Evolutionary conservation across 2,113 vertebrate genomes (phyloP).

Genomic region (Nannobrachium achirus): DNA sequence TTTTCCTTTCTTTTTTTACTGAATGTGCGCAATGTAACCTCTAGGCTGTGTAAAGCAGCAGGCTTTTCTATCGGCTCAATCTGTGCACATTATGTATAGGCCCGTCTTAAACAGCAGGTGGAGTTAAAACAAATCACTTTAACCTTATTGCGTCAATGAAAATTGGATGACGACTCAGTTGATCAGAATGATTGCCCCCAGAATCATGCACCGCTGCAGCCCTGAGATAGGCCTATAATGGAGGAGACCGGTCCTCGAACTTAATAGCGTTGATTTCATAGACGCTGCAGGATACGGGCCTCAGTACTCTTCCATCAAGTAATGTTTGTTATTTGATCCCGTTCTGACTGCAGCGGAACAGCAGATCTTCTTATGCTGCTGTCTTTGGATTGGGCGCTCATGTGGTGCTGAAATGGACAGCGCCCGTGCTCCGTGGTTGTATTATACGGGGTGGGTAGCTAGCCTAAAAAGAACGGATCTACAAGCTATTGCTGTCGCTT

Average conservation of each 20-base stretch:
- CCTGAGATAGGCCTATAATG: slow-evolving; percentile 4
- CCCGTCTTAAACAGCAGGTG: background rate
- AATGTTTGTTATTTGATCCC: background rate
- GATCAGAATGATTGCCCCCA: slow-evolving; percentile 7
- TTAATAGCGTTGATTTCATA: slow-evolving; percentile 27
- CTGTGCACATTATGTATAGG: background rate
- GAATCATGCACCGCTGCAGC: background rate
- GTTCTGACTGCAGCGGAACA: background rate
- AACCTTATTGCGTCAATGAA: background rate
- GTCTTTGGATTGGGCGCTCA: background rate
- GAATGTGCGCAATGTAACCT: slow-evolving; percentile 52
- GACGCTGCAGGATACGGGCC: slow-evolving; percentile 35
- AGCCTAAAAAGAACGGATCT: too few species aligned
- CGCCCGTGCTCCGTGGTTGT: slow-evolving; percentile 55
- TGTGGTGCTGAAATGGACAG: slow-evolving; percentile 83
- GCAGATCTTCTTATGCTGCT: background rate
- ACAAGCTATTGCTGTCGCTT: too few species aligned
- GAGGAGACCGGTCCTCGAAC: slow-evolving; percentile 18
- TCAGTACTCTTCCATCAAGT: background rate
- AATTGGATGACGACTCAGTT: background rate
- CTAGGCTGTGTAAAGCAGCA: slow-evolving; percentile 6
- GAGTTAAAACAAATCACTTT: slow-evolving; percentile 18
- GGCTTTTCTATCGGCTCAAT: slow-evolving; percentile 1
- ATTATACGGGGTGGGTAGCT: slow-evolving; percentile 62
- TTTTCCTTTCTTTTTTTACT: too few species aligned